Evolutionary conservation across 2,113 vertebrate species (phyloP).

Genomic region (Corythoichthys intestinalis): DNA sequence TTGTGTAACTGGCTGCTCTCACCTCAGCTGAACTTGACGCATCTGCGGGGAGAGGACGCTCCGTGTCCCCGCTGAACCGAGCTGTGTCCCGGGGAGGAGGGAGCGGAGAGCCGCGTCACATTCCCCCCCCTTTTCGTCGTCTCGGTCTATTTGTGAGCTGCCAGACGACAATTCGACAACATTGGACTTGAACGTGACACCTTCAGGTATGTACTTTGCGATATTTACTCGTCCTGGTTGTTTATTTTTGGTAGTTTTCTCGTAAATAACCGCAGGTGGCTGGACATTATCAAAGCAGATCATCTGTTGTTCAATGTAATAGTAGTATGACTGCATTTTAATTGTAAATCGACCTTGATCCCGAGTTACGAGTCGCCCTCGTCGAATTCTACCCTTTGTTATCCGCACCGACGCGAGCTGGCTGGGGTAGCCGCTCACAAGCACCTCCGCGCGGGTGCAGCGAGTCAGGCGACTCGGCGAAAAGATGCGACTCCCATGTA

Average conservation of each 20-base stretch:
- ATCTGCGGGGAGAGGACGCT: conserved; percentile 50
- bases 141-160: background rate
- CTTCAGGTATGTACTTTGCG: conserved; percentile 42
- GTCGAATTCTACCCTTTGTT: conserved; percentile 59
- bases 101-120: background rate
- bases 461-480: background rate
- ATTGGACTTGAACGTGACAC: conserved; percentile 56
- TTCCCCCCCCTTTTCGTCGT: background rate
- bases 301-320: background rate
- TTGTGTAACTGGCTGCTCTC: conserved; percentile 69
- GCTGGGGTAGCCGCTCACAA: conserved; percentile 33
- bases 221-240: conserved; percentile 11
- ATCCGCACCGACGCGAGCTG: conserved; percentile 32
- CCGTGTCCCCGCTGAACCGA: conserved; percentile 55
- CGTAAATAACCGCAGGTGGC: background rate
- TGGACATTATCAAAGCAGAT: background rate
- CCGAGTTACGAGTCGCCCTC: conserved; percentile 53
- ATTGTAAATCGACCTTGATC: background rate
- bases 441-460: conserved; percentile 19
- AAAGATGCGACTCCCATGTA: background rate
- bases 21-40: conserved; percentile 75
- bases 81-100: conserved; percentile 28
- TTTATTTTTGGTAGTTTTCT: background rate
- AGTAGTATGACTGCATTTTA: background rate
- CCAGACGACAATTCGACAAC: conserved; percentile 31